Evolutionary conservation across 2,888 invertebrate species (phyloP).

Genomic region (Callyntrura guangdongensis): DNA sequence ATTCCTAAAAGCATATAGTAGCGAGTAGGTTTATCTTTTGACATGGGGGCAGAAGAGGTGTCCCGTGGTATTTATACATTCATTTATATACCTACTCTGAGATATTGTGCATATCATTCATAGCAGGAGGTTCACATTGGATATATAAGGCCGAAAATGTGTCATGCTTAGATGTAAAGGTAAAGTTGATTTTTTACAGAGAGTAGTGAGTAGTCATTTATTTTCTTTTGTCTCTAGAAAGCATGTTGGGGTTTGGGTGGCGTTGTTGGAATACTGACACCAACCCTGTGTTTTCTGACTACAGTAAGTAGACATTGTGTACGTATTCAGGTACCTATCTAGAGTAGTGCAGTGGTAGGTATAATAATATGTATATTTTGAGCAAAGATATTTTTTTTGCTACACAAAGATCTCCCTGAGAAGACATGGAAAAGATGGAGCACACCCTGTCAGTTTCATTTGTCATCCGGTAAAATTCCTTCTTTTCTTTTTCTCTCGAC

Average conservation of each 20-base stretch:
- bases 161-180: slow-evolving; percentile 15
- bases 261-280: background rate
- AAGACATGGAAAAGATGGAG: slow-evolving; percentile 79
- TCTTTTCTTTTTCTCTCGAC: slow-evolving; percentile 65
- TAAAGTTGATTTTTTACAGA: slow-evolving; percentile 57
- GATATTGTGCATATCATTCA: background rate
- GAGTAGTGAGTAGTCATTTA: slow-evolving; percentile 69
- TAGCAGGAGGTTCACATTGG: background rate
- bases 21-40: background rate
- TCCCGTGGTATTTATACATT: background rate
- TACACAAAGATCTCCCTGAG: slow-evolving; percentile 47
- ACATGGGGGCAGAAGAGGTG: slow-evolving; percentile 16
- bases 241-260: slow-evolving; percentile 46
- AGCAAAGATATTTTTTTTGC: slow-evolving; percentile 7
- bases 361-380: background rate
- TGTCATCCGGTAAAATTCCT: slow-evolving; percentile 74
- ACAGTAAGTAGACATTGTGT: background rate
- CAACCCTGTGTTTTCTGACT: background rate
- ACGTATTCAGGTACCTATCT: slow-evolving; percentile 2
- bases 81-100: background rate
- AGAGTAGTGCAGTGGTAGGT: background rate
- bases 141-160: background rate
- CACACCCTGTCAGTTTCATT: slow-evolving; percentile 79
- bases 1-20: too few relatives aligned
- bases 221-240: slow-evolving; percentile 67